Evolutionary conservation across 2,113 vertebrate genomes (phyloP).

Genomic region (Zosterops borbonicus): DNA sequence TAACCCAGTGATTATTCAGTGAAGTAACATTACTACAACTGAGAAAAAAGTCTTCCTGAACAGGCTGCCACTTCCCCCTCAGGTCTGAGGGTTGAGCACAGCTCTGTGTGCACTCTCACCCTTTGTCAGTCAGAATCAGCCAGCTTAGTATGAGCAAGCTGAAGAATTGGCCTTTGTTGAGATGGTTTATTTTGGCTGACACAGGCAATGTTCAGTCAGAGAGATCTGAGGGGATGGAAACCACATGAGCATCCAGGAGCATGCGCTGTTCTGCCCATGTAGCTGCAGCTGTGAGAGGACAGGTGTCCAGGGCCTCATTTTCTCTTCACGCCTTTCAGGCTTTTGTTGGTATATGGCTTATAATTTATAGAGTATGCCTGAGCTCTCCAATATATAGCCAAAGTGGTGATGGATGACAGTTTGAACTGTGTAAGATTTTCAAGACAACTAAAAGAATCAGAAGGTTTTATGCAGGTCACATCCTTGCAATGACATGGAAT

Average conservation of each 20-base stretch:
- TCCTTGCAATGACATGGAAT: background rate
- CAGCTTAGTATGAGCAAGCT: background rate
- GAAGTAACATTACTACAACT: background rate
- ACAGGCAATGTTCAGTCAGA: background rate
- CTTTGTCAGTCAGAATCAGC: background rate
- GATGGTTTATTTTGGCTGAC: slow-evolving; percentile 5
- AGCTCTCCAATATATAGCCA: background rate
- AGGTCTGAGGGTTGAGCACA: background rate
- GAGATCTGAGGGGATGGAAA: background rate
- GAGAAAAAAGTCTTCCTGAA: background rate
- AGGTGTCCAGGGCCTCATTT: background rate
- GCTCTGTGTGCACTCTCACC: background rate
- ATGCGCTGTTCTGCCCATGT: accelerated
- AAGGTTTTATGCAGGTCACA: background rate
- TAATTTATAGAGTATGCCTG: background rate
- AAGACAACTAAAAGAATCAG: background rate
- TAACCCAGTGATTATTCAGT: background rate
- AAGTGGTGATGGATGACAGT: background rate
- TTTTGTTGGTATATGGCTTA: background rate
- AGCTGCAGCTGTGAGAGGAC: background rate
- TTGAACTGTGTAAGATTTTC: background rate
- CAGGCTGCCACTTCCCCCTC: background rate
- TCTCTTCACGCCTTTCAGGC: background rate
- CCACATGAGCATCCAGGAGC: background rate
- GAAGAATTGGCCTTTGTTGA: background rate